These are phyloP conservation scores for Dorcus parallelipipedus DNA, from an alignment of 2,888 invertebrate species.

Conservation along the genomic window DNA sequence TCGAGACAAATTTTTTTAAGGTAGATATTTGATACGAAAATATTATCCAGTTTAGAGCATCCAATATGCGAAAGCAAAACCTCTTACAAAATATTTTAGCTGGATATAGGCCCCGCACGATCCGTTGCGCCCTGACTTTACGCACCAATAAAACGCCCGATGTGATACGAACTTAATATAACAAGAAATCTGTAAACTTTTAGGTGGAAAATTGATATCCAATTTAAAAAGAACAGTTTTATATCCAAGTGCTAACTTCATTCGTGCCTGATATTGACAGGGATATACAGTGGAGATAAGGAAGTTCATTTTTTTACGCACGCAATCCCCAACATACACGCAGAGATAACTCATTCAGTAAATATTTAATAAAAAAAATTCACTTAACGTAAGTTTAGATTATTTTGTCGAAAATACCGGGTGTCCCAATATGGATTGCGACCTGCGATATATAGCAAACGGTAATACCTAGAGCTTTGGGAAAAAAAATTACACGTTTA, in stretches of 20 bases:
- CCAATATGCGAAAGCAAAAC: constrained; percentile 5
- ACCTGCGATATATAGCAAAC: too few relatives aligned
- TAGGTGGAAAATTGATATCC: constrained; percentile 18
- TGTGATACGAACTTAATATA: constrained; percentile 12
- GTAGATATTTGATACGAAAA: constrained; percentile 13
- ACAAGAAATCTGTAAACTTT: constrained; percentile 13
- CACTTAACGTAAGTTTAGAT: too few relatives aligned
- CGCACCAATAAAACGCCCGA: constrained; percentile 1
- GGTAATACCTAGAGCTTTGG: too few relatives aligned
- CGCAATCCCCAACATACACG: too few relatives aligned
- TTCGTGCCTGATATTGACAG: too few relatives aligned
- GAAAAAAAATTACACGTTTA: too few relatives aligned
- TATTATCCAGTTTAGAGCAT: constrained; percentile 15
- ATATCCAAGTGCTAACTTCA: not conserved
- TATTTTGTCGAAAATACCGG: too few relatives aligned
- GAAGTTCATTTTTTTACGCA: too few relatives aligned
- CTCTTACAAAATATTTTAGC: constrained; percentile 1
- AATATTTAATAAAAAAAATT: too few relatives aligned
- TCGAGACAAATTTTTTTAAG: not conserved
- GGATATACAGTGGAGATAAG: too few relatives aligned
- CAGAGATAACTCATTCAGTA: too few relatives aligned
- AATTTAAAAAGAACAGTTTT: constrained; percentile 12
- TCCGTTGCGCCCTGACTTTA: not conserved
- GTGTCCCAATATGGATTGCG: too few relatives aligned
- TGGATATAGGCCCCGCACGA: not conserved